Evolutionary conservation across 2,797 vertebrate species (phyloP).

Genomic region (Enteromius argenteus): DNA sequence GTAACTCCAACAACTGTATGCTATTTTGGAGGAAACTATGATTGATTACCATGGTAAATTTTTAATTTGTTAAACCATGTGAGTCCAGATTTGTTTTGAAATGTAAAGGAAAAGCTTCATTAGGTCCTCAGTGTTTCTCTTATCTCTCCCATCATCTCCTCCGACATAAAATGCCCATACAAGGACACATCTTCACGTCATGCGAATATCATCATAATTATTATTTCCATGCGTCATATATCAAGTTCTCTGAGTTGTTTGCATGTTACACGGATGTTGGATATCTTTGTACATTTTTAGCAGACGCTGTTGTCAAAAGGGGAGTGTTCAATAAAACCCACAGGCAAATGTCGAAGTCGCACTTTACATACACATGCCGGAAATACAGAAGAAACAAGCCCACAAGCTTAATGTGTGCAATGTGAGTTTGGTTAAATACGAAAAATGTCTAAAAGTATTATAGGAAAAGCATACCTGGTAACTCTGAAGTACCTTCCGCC

Average conservation of each 20-base stretch:
- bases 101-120: background rate
- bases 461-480: slow-evolving; percentile 27
- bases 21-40: background rate
- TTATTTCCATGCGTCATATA: background rate
- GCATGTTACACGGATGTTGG: background rate
- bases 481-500: slow-evolving; percentile 4
- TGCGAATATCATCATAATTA: background rate
- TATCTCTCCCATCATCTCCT: background rate
- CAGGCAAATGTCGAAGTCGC: slow-evolving; percentile 20
- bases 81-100: background rate
- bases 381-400: slow-evolving; percentile 25
- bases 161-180: slow-evolving; percentile 26
- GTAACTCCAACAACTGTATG: background rate
- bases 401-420: background rate
- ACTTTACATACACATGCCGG: slow-evolving; percentile 28
- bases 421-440: background rate
- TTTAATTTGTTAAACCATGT: background rate
- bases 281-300: background rate
- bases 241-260: background rate
- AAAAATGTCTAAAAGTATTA: background rate
- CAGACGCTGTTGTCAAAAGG: slow-evolving; percentile 38
- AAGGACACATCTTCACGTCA: slow-evolving; percentile 15
- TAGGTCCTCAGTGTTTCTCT: background rate
- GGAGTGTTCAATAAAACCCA: slow-evolving; percentile 37
- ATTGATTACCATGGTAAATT: background rate